Conservation (phyloP, 2,797 vertebrate genomes). For the Mus minutoides region DNA sequence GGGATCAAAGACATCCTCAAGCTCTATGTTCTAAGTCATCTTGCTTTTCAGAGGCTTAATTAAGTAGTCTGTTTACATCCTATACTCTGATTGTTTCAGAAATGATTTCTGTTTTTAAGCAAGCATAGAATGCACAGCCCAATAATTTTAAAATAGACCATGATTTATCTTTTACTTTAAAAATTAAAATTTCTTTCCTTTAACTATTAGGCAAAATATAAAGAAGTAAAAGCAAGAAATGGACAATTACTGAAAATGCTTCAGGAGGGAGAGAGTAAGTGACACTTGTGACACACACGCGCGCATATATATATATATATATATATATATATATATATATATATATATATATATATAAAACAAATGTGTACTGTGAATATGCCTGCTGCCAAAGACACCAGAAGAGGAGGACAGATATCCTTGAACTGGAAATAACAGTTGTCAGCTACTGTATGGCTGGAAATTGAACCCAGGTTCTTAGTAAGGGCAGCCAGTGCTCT, state of each 20-base stretch:
- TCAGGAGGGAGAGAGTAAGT: constrained; percentile 98
- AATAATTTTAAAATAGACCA: constrained; percentile 20
- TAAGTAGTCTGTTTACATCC: constrained; percentile 22
- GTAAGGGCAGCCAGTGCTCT: neutral
- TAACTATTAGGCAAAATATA: constrained; percentile 92
- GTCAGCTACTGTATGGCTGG: neutral
- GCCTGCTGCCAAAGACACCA: neutral
- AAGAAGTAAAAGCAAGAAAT: constrained; percentile 97
- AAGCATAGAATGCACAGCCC: constrained; percentile 41
- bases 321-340: neutral
- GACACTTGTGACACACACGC: neutral
- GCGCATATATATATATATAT: too few species aligned
- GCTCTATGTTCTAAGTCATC: too few species aligned
- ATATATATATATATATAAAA: neutral
- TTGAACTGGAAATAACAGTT: neutral
- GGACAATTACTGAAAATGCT: constrained; percentile 96
- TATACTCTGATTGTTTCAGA: constrained; percentile 43
- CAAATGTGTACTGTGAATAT: neutral
- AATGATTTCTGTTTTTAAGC: constrained; percentile 50
- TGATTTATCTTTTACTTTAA: constrained; percentile 54
- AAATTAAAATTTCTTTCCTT: constrained; percentile 70
- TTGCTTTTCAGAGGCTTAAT: neutral
- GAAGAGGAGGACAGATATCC: too few species aligned
- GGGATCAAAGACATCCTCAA: neutral
- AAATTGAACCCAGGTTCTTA: neutral